phyloP scores from a whole-genome alignment of 2,797 vertebrate species.

The Rhadinocentrus ornatus region DNA sequence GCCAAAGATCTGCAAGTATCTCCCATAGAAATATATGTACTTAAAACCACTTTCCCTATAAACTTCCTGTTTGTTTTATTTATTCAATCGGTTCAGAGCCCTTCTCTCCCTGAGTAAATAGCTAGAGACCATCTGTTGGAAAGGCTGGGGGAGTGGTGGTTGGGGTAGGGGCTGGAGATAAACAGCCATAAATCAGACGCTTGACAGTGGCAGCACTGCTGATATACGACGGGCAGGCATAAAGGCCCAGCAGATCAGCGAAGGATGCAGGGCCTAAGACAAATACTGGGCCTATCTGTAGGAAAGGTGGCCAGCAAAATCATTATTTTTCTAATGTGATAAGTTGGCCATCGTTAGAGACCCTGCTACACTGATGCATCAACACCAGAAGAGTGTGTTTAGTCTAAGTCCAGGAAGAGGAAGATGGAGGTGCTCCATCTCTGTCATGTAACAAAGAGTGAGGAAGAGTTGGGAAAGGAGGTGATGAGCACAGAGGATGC shows the following conservation, averaged over 20 bases:
- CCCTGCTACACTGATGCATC: constrained; percentile 60
- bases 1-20: constrained; percentile 26
- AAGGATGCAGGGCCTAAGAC: constrained; percentile 63
- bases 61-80: constrained; percentile 74
- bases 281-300: constrained; percentile 80
- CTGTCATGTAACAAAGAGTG: constrained; percentile 57
- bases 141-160: constrained; percentile 47
- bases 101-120: constrained; percentile 81
- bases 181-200: constrained; percentile 82
- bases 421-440: constrained; percentile 79
- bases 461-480: constrained; percentile 15
- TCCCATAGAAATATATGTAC: constrained; percentile 73
- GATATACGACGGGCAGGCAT: constrained; percentile 82
- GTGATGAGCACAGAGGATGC: constrained; percentile 23
- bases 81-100: constrained; percentile 70
- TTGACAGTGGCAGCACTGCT: constrained; percentile 73
- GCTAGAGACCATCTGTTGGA: constrained; percentile 82
- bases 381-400: constrained; percentile 79
- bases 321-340: constrained; percentile 85
- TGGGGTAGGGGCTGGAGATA: constrained; percentile 72
- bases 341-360: constrained; percentile 68
- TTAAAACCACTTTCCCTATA: constrained; percentile 59
- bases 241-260: constrained; percentile 47
- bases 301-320: constrained; percentile 78
- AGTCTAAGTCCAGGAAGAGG: constrained; percentile 72